These are phyloP conservation scores for Clavelina lepadiformis DNA, from an alignment of 23 tunicate species.

Conservation along the genomic window DNA sequence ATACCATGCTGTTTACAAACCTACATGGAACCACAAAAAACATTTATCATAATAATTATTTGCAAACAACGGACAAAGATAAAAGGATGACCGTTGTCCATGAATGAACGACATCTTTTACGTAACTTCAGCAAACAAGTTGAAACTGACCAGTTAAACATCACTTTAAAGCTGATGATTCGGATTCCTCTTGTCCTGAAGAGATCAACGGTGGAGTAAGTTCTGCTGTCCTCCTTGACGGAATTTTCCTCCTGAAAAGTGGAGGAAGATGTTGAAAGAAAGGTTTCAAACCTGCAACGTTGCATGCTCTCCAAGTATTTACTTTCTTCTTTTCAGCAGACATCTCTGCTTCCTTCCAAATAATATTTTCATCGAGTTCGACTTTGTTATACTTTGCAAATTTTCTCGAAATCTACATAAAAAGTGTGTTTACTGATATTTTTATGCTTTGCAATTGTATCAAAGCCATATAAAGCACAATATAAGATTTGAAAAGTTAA, in stretches of 20 bases:
- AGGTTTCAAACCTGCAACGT: no score
- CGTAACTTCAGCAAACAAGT: neutral
- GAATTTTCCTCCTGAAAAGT: neutral
- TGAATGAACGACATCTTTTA: neutral
- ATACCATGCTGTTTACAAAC: slow-evolving; percentile 63
- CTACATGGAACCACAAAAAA: slow-evolving; percentile 25
- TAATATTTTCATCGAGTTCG: slow-evolving; percentile 34
- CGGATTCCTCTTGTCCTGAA: slow-evolving; percentile 47
- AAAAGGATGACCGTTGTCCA: neutral
- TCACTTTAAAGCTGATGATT: slow-evolving; percentile 29
- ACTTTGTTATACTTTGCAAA: slow-evolving; percentile 61
- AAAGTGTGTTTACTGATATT: no score
- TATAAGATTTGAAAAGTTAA: neutral
- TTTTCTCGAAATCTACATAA: slow-evolving; percentile 31
- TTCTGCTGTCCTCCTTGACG: neutral
- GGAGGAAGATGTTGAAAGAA: no score
- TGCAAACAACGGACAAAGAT: neutral
- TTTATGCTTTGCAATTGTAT: neutral
- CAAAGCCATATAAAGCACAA: neutral
- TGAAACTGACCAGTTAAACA: slow-evolving; percentile 53
- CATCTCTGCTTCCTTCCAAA: slow-evolving; percentile 62
- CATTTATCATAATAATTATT: neutral
- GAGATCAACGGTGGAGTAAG: slow-evolving; percentile 38
- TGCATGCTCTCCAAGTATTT: no score
- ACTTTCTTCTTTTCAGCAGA: slow-evolving; percentile 23